These are phyloP conservation scores for Episyrphus balteatus DNA, from an alignment of 1,140 invertebrate species.

Conservation along the genomic window DNA sequence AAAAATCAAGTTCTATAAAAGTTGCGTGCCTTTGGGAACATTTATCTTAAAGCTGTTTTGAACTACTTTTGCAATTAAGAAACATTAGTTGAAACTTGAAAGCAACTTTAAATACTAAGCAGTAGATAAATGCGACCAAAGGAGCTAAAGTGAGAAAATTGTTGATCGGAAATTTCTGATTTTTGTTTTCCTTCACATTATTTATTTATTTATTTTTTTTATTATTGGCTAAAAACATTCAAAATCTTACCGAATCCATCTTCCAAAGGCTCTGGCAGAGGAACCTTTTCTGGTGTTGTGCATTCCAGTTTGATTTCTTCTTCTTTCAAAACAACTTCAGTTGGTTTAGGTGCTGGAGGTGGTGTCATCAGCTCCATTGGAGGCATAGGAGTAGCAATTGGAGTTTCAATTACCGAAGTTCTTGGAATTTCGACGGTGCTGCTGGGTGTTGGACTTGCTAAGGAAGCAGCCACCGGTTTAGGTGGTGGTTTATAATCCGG, in stretches of 20 bases:
- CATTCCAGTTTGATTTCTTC: conserved; percentile 4
- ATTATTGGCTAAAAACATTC: not conserved
- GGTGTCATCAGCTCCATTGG: conserved; percentile 25
- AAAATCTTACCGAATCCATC: conserved; percentile 14
- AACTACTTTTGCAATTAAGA: too few species aligned
- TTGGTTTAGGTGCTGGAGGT: conserved; percentile 6
- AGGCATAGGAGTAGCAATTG: conserved; percentile 22
- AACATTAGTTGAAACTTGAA: conserved; percentile 2
- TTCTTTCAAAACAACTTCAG: conserved; percentile 10
- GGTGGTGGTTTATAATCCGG: conserved; percentile 28
- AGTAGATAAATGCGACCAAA: too few species aligned
- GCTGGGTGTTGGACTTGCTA: conserved; percentile 1
- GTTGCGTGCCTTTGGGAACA: too few species aligned
- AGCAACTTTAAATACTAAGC: conserved; percentile 10
- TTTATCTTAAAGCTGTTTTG: too few species aligned
- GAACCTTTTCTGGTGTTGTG: not conserved
- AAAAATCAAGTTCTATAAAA: too few species aligned
- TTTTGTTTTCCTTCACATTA: too few species aligned
- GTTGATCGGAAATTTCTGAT: too few species aligned
- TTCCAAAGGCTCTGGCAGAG: conserved; percentile 5
- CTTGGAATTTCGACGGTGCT: too few species aligned
- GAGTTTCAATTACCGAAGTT: conserved; percentile 26
- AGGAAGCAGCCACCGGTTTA: conserved; percentile 14
- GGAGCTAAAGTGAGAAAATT: too few species aligned
- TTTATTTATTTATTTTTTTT: too few species aligned